Evolutionary conservation across 2,797 vertebrate species (phyloP).

Genomic region (Xenopus petersii): DNA sequence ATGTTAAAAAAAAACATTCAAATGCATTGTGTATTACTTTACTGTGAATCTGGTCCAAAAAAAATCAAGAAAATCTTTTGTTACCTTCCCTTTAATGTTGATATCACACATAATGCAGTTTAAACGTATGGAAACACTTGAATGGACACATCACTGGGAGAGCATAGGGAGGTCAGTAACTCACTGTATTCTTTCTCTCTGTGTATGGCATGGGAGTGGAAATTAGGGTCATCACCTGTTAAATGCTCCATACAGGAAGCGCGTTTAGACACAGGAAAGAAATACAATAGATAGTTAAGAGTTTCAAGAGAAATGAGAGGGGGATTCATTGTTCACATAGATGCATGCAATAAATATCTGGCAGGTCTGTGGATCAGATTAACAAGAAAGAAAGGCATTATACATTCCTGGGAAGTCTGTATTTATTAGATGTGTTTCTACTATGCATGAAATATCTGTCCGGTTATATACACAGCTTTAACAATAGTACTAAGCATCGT

Average conservation of each 20-base stretch:
- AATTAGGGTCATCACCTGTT: constrained; percentile 77
- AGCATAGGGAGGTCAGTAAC: constrained; percentile 52
- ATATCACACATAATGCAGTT: no score
- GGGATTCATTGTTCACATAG: constrained; percentile 56
- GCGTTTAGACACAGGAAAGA: constrained; percentile 86
- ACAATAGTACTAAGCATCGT: no score
- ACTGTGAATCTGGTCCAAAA: no score
- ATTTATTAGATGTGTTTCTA: constrained; percentile 50
- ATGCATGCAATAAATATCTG: constrained; percentile 51
- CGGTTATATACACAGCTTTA: not conserved
- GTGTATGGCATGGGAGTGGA: constrained; percentile 68
- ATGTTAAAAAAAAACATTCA: no score
- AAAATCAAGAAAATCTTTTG: no score
- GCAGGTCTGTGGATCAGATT: constrained; percentile 55
- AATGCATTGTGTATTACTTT: no score
- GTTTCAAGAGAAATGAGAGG: constrained; percentile 53
- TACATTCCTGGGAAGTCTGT: constrained; percentile 53
- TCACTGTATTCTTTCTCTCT: constrained; percentile 49
- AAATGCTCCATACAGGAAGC: constrained; percentile 81
- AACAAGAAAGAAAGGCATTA: constrained; percentile 53
- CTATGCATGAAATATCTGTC: not conserved
- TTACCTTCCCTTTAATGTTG: no score
- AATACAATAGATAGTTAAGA: constrained; percentile 76
- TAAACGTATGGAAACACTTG: not conserved
- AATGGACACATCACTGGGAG: not conserved